Evolutionary conservation across 2,888 invertebrate species (phyloP), one percentile per base, ranked within the genome.

Genomic region (Urechis unicinctus): DNA sequence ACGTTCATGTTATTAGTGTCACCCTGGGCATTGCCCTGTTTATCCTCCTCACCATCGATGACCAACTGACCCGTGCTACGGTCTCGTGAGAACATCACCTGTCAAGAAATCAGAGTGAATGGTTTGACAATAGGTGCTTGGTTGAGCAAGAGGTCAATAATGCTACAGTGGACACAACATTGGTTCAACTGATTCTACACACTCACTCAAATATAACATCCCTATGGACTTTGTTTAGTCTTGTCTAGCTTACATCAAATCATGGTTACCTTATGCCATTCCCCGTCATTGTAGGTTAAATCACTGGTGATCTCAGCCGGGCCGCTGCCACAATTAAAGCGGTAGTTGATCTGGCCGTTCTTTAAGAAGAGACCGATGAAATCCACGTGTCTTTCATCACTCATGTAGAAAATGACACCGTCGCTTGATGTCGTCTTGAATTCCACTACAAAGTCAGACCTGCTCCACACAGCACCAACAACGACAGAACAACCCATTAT

Each of bases 281-380:
- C 80, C 66, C 88, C 85, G 79, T 96, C 91, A 67, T 84, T 85
- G 76, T 88, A 89, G 9, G 85, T 83, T 68, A 84, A 86, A 21
- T 85, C 83, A 71, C 87, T 87, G 49, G 90, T 84, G 60, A 86
- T 84, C 46, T 86, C 85, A 3, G 73, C 79, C 0, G 87, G 84
- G 62, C 91, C 90, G 71, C 89, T 87, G 5, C 97, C 97, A 56
- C 95, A 84, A 72, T 97, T 91, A 69, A 93, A 85, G 9, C 86
- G 86, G 50, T 93, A 81, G 28, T 88, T 86, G 0, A 93, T 89
- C 71, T 88, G 88, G 1, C 80, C 79, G 72, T 89, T 86, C 28
- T 91, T 84, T 58, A 83, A 65, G 71, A 89, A 87, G 13, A 96
- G 75, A 6, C 91, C 89, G 84, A 97, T 87, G 77, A 89, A 96